Conservation (phyloP, 2,797 vertebrate genomes). For the Psittacula echo region DNA sequence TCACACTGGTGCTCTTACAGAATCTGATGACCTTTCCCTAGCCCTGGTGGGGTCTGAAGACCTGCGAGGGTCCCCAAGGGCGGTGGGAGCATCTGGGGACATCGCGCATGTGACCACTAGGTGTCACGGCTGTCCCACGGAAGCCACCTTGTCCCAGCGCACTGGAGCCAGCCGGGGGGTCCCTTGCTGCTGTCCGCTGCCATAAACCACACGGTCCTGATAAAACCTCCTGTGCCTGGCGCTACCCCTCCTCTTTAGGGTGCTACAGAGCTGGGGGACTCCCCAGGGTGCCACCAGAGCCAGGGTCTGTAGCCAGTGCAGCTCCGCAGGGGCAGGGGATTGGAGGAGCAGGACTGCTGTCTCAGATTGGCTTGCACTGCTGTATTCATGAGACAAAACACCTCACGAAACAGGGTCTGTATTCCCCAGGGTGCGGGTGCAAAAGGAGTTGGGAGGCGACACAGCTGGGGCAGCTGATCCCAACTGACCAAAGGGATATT, state of each 20-base stretch:
- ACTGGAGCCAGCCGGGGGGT: fast-evolving
- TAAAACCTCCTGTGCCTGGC: neutral
- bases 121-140: slow-evolving; percentile 62
- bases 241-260: fast-evolving
- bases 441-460: too few relatives aligned
- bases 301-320: neutral
- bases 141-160: neutral
- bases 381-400: neutral
- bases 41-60: fast-evolving
- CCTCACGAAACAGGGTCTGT: fast-evolving
- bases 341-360: neutral
- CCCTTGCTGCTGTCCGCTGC: fast-evolving
- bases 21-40: fast-evolving
- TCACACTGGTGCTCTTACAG: fast-evolving
- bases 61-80: fast-evolving
- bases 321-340: fast-evolving
- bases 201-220: fast-evolving
- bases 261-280: neutral
- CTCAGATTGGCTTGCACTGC: neutral
- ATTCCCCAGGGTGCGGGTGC: neutral
- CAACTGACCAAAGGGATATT: neutral
- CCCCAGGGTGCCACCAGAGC: neutral
- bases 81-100: neutral
- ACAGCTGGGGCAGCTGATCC: neutral
- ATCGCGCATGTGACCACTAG: slow-evolving; percentile 49